Evolutionary conservation across 2,113 vertebrate genomes (phyloP).

Genomic region (Turnix velox): DNA sequence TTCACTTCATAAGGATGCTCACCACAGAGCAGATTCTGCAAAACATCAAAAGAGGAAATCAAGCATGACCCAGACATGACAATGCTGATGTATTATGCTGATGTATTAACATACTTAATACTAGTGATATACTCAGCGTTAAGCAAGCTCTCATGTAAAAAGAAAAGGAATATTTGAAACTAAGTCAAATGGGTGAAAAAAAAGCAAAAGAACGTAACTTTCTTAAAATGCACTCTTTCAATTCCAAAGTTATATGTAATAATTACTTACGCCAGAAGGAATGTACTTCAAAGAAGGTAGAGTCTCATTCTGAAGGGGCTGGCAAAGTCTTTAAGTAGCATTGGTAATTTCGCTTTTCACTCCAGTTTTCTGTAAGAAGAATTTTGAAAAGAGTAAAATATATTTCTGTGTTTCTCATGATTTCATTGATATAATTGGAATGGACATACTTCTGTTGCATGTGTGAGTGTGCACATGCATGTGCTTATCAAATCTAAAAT

Average conservation of each 20-base stretch:
- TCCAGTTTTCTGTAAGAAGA: neutral
- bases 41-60: neutral
- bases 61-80: neutral
- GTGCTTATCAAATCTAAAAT: neutral
- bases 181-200: neutral
- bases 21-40: neutral
- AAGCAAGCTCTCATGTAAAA: neutral
- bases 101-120: no score
- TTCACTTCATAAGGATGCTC: neutral
- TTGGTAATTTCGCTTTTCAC: neutral
- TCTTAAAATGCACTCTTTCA: neutral
- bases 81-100: neutral
- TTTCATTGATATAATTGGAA: neutral
- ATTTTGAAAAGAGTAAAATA: neutral
- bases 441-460: neutral
- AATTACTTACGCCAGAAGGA: slow-evolving; percentile 16
- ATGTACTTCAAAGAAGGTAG: slow-evolving; percentile 1
- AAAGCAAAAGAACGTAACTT: neutral
- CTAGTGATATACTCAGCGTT: neutral
- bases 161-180: neutral
- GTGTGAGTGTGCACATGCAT: no score
- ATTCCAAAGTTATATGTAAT: neutral
- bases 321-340: neutral
- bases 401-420: neutral
- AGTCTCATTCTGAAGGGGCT: neutral